These are phyloP conservation scores for Chloebia gouldiae DNA, from an alignment of 2,113 vertebrate species.

Conservation along the genomic window DNA sequence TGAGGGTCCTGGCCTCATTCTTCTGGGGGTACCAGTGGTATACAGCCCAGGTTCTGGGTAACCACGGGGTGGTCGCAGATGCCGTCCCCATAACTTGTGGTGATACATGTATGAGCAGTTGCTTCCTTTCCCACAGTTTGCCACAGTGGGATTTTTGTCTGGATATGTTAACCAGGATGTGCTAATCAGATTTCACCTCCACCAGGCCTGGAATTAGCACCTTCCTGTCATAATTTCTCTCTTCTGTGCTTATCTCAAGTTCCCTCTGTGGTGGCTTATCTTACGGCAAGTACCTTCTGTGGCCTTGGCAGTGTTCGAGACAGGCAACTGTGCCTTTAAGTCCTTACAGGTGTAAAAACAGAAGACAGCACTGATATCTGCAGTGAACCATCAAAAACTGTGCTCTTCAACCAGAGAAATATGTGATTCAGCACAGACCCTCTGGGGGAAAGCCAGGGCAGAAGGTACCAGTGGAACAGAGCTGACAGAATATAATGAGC, in stretches of 20 bases:
- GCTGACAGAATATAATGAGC: neutral
- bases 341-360: neutral
- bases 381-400: neutral
- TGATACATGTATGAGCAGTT: neutral
- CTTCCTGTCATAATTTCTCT: neutral
- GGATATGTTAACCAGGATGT: neutral
- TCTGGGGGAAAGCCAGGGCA: neutral
- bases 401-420: neutral
- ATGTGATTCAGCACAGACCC: neutral
- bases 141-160: neutral
- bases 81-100: neutral
- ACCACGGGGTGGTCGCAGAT: rapidly evolving
- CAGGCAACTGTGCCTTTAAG: neutral
- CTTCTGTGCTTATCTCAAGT: neutral
- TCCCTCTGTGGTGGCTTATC: neutral
- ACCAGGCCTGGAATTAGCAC: neutral
- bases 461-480: neutral
- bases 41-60: neutral
- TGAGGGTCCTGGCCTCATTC: neutral
- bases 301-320: neutral
- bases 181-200: neutral
- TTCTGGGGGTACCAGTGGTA: neutral
- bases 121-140: neutral
- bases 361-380: neutral
- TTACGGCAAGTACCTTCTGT: neutral